Evolutionary conservation across 2,797 vertebrate species (phyloP).

Genomic region (Enteromius mattozi): DNA sequence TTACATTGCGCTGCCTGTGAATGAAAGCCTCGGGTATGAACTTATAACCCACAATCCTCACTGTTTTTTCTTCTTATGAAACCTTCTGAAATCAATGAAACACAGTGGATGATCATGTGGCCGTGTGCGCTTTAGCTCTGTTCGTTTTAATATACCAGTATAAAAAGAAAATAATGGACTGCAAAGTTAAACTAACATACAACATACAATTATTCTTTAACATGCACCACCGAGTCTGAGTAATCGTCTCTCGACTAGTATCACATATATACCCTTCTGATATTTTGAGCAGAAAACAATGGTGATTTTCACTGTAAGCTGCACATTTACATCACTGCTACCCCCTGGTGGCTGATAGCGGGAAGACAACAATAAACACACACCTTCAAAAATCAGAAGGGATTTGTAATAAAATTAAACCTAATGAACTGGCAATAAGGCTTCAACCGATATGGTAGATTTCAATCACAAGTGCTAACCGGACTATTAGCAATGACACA

Average conservation of each 20-base stretch:
- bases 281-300: slow-evolving; percentile 18
- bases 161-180: background rate
- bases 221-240: background rate
- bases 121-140: background rate
- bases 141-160: background rate
- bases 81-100: slow-evolving; percentile 42
- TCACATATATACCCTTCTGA: background rate
- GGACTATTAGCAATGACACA: background rate
- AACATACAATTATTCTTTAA: background rate
- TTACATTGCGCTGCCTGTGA: background rate
- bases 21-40: slow-evolving; percentile 30
- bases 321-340: slow-evolving; percentile 21
- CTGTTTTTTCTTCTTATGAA: slow-evolving; percentile 49
- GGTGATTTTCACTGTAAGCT: background rate
- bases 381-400: background rate
- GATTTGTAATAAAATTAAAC: background rate
- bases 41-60: slow-evolving; percentile 31
- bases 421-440: background rate
- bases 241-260: background rate
- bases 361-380: slow-evolving; percentile 16
- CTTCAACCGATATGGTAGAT: background rate
- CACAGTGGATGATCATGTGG: slow-evolving; percentile 10
- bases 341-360: slow-evolving; percentile 7
- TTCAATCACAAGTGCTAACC: slow-evolving; percentile 2
- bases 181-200: background rate